phyloP scores from a whole-genome alignment of 2,113 vertebrate species.

The Sylvia atricapilla region DNA sequence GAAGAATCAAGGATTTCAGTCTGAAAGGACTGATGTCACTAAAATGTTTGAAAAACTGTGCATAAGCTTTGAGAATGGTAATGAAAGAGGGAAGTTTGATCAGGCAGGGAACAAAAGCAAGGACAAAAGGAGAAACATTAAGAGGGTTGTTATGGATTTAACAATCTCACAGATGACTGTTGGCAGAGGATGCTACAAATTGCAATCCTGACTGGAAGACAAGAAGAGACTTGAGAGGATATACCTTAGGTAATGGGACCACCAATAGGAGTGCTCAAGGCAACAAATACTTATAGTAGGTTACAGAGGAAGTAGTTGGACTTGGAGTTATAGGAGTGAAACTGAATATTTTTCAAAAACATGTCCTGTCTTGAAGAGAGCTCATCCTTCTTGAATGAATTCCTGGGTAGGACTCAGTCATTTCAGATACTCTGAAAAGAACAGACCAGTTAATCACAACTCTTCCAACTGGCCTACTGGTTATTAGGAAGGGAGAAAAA shows the following conservation, averaged over 20 bases:
- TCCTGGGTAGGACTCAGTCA: neutral
- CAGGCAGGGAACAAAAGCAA: neutral
- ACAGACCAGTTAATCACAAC: neutral
- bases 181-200: neutral
- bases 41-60: neutral
- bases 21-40: neutral
- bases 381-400: neutral
- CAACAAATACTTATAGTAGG: neutral
- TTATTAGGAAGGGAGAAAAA: neutral
- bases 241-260: neutral
- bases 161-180: neutral
- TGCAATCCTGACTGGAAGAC: neutral
- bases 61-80: neutral
- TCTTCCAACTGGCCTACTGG: neutral
- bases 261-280: neutral
- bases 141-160: neutral
- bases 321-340: neutral
- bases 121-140: neutral
- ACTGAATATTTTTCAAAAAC: neutral
- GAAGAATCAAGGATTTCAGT: neutral
- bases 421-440: neutral
- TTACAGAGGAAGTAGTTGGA: neutral
- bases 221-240: neutral
- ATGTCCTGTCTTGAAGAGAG: neutral
- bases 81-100: neutral